phyloP scores from a whole-genome alignment of 2,797 vertebrate genomes.

The Chanos chanos region DNA sequence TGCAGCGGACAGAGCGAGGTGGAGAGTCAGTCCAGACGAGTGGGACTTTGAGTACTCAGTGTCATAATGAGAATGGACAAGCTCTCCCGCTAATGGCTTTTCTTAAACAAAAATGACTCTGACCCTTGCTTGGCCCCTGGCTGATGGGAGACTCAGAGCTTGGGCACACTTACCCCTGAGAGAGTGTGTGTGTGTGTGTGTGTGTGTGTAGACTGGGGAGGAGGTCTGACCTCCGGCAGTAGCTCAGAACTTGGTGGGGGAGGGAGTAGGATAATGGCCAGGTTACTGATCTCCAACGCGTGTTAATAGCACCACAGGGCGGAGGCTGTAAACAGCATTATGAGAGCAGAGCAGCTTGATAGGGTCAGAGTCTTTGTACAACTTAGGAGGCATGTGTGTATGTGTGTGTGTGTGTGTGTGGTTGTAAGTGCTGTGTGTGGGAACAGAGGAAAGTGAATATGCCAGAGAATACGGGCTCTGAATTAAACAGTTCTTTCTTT shows the following conservation, averaged over 20 bases:
- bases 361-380: constrained; percentile 12
- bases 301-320: constrained; percentile 16
- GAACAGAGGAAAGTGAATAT: constrained; percentile 8
- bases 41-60: neutral
- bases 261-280: constrained; percentile 12
- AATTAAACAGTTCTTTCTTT: neutral
- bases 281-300: constrained; percentile 18
- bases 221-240: no score
- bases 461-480: neutral
- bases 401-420: no score
- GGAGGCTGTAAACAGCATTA: constrained; percentile 25
- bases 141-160: constrained; percentile 26
- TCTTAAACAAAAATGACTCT: constrained; percentile 33
- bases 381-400: no score
- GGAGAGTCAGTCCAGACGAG: neutral
- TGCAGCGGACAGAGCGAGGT: neutral
- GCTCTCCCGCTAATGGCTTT: constrained; percentile 34
- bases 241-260: no score
- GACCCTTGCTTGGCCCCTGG: constrained; percentile 22
- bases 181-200: neutral
- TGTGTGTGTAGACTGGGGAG: no score
- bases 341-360: constrained; percentile 13
- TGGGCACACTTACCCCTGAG: neutral
- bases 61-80: constrained; percentile 37
- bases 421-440: neutral